Conservation (phyloP, 2,888 invertebrate genomes). For the Nebria salina region DNA sequence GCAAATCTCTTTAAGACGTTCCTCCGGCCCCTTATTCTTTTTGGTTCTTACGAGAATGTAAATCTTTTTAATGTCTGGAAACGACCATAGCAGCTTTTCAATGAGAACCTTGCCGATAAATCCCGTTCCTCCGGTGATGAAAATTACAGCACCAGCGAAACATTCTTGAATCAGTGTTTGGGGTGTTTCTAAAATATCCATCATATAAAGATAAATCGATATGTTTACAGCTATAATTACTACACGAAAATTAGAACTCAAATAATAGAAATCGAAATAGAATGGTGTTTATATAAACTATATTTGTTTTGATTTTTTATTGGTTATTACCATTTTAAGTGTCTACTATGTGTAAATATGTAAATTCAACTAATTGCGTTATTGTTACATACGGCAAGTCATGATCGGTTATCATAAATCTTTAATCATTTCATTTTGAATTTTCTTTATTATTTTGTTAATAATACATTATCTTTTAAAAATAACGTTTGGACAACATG, state of each 20-base stretch:
- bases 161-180: constrained; percentile 2
- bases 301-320: no score
- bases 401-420: no score
- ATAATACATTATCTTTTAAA: no score
- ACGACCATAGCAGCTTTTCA: constrained; percentile 7
- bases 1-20: constrained; percentile 17
- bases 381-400: no score
- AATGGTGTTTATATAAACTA: neutral
- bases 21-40: constrained; percentile 6
- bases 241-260: neutral
- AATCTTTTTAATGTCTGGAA: constrained; percentile 11
- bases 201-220: neutral
- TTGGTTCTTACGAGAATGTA: neutral
- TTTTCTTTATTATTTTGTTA: no score
- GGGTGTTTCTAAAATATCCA: neutral
- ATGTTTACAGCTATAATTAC: neutral
- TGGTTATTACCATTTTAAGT: no score
- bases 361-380: no score
- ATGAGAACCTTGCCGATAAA: constrained; percentile 6
- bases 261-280: neutral
- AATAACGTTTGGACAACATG: no score
- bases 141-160: neutral
- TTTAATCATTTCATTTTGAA: no score
- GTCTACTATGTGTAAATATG: no score
- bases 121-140: constrained; percentile 15